A percentile compares a stretch with the other conserved stretches of the same genome.
These are phyloP conservation scores for Erebia aethiops DNA, from an alignment of 2,888 invertebrate species.

Conservation along the genomic window DNA sequence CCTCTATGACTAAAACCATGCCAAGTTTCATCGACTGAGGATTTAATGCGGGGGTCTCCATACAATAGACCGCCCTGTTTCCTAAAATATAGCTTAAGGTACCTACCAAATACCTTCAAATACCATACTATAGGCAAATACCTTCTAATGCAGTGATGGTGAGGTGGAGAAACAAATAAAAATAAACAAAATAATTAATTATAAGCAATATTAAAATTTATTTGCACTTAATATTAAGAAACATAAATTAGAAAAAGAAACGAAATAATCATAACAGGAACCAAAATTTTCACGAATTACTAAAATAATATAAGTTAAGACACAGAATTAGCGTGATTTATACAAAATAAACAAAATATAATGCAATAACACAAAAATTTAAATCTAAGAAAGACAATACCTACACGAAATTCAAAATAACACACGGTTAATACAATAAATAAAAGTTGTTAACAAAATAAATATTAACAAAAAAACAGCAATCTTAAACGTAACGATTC, in stretches of 20 bases:
- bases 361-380: conserved; percentile 53
- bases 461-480: conserved; percentile 73
- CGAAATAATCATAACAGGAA: conserved; percentile 84
- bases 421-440: conserved; percentile 66
- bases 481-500: conserved; percentile 82
- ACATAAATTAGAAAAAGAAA: conserved; percentile 71
- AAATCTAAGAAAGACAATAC: conserved; percentile 42
- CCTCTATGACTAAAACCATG: no score
- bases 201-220: conserved; percentile 76
- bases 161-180: conserved; percentile 43
- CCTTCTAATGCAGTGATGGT: not conserved
- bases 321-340: conserved; percentile 47
- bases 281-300: conserved; percentile 59
- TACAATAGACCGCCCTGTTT: no score
- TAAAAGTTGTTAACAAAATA: conserved; percentile 75
- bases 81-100: no score
- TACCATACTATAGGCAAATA: no score
- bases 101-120: no score
- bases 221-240: conserved; percentile 73
- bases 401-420: conserved; percentile 52
- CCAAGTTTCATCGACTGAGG: no score
- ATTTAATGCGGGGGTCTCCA: no score
- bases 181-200: conserved; percentile 55
- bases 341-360: conserved; percentile 57
- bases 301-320: conserved; percentile 50